These are phyloP conservation scores for Eremophila alpestris DNA, from an alignment of 2,797 vertebrate genomes.

Conservation along the genomic window DNA sequence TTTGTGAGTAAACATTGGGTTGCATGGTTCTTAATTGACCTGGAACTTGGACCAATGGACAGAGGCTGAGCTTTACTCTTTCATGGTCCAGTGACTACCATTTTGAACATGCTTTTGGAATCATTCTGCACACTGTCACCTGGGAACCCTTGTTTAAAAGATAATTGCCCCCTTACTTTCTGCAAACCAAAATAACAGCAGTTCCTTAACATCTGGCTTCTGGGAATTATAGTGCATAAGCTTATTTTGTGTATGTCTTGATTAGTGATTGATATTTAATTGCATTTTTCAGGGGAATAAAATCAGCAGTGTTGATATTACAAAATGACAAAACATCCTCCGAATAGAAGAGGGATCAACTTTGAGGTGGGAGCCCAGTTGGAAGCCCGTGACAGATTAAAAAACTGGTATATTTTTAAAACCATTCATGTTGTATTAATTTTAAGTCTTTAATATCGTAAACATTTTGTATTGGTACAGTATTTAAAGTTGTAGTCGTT, in stretches of 20 bases:
- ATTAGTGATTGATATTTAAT: constrained; percentile 76
- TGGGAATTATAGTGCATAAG: constrained; percentile 51
- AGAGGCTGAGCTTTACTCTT: background rate
- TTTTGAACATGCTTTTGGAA: background rate
- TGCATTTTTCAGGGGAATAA: constrained; percentile 81
- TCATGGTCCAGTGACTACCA: background rate
- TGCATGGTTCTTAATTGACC: background rate
- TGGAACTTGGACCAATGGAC: background rate
- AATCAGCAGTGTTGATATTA: constrained; percentile 78
- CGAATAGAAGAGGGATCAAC: constrained; percentile 91
- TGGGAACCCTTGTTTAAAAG: background rate
- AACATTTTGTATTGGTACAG: constrained; percentile 25
- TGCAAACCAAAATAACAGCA: background rate
- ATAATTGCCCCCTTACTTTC: background rate
- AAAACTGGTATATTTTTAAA: constrained; percentile 88
- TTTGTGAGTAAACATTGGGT: background rate
- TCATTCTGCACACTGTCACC: background rate
- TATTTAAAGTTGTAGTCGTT: constrained; percentile 18
- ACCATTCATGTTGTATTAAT: constrained; percentile 67
- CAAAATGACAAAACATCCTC: constrained; percentile 96
- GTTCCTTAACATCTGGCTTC: constrained; percentile 1
- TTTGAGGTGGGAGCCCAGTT: constrained; percentile 96
- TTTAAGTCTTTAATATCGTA: constrained; percentile 59
- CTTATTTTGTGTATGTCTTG: constrained; percentile 57
- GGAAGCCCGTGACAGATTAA: constrained; percentile 94